Evolutionary conservation across 2,113 vertebrate genomes (phyloP), one percentile per base, ranked within the genome.

Genomic region (Lophotis ruficrista): DNA sequence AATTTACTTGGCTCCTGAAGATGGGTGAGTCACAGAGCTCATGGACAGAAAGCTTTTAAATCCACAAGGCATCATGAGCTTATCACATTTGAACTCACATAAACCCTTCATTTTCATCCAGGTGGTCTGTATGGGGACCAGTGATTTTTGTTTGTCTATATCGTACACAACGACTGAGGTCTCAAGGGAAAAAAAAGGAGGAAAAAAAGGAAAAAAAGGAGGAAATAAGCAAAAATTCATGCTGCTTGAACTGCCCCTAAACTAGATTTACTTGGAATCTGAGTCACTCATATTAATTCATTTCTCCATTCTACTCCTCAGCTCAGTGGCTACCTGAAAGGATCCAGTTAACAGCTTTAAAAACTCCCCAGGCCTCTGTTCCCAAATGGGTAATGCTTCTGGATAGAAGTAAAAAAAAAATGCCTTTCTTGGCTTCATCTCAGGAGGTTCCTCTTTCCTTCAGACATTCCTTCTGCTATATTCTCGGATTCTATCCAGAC

Each of bases 341-440:
- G 48, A 87, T 84, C 51, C 71, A 89, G 45, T 85, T 93, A 90
- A 87, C 45, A 69, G 41, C n/a, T 92, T 95, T 65, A 78, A 94
- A 96, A 91, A 54, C 53, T 89, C 72, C 65, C 65, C 25, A 61
- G 70, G 10, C 33, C 28, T 64, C 27, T 65, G 31, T 58, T 83
- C 35, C 81, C 72, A 56, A 70, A 90, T 79, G 38, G 17, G 47
- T 69, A 92, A 88, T 83, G 12, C 25, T 93, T 91, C 77, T 89
- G 57, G 53, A 79, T 5, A 68, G 14, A 79, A 91, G 56, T 78
- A 1, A 93, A 95, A 93, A 43, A 41, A 90, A 64, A 53, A 20
- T 57, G 25, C 41, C 78, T 88, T 70, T 90, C 65, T 90, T 92
- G 90, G 86, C 72, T 89, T 90, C 38, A 48, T 87, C 65, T 89